phyloP scores from a whole-genome alignment of 2,113 vertebrate genomes.

The Chlorodrepanis virens region DNA sequence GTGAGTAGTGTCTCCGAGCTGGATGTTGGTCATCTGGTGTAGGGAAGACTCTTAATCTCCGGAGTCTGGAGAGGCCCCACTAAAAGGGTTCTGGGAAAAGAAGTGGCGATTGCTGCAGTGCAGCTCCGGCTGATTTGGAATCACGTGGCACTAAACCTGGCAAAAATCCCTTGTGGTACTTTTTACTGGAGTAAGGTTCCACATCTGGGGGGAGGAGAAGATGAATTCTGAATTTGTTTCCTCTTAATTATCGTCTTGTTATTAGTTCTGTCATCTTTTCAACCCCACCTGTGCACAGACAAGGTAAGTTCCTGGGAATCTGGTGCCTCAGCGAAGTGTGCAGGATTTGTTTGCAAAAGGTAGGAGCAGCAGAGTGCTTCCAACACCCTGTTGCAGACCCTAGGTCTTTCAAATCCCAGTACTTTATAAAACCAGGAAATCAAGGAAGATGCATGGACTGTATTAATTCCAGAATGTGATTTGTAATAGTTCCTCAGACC shows the following conservation, averaged over 20 bases:
- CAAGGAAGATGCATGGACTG: not conserved
- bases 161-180: not conserved
- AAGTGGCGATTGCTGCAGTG: not conserved
- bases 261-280: constrained; percentile 39
- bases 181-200: not conserved
- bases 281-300: not conserved
- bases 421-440: not conserved
- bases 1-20: constrained; percentile 70
- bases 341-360: constrained; percentile 44
- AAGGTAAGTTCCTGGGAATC: constrained; percentile 55
- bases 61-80: not conserved
- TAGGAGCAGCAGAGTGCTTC: constrained; percentile 9
- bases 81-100: not conserved
- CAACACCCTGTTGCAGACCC: not conserved
- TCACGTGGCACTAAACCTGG: not conserved
- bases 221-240: not conserved
- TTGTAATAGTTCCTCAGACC: not conserved
- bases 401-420: not conserved
- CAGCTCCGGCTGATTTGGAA: not conserved
- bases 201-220: not conserved
- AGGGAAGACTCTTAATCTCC: not conserved
- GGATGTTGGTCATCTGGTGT: not conserved
- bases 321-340: not conserved
- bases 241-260: not conserved
- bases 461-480: not conserved